phyloP scores from a whole-genome alignment of 2,888 invertebrate species.

The Tetramorium bicarinatum region DNA sequence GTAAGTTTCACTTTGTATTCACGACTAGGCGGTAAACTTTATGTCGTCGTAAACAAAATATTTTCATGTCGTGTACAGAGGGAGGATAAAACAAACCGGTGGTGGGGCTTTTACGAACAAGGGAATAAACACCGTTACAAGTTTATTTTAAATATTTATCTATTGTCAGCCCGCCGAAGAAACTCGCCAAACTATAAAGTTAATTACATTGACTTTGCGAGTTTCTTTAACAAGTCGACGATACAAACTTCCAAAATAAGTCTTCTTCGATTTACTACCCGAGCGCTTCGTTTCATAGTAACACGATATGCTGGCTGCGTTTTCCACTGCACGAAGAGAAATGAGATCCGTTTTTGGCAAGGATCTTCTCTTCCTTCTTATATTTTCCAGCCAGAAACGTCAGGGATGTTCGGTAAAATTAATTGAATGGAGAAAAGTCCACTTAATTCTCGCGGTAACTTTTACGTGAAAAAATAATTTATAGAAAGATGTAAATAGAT shows the following conservation, averaged over 20 bases:
- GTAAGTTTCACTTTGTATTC: conserved; percentile 24
- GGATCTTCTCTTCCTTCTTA: background rate
- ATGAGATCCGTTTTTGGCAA: conserved; percentile 20
- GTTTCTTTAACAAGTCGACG: conserved; percentile 24
- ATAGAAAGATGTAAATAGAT: background rate
- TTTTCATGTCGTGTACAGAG: conserved; percentile 7
- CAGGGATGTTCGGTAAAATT: conserved; percentile 1
- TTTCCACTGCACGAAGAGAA: conserved; percentile 9
- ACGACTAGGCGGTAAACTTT: background rate
- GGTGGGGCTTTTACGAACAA: conserved; percentile 5
- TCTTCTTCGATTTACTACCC: conserved; percentile 19
- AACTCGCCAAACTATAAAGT: conserved; percentile 11
- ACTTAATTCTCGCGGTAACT: background rate
- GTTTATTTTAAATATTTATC: conserved; percentile 42
- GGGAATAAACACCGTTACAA: background rate
- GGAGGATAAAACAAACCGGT: conserved; percentile 4
- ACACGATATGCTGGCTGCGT: conserved; percentile 9
- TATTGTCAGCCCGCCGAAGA: conserved; percentile 33
- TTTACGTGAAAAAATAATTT: background rate
- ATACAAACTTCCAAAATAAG: conserved; percentile 33
- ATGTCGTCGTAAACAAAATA: conserved; percentile 40
- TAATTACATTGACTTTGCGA: conserved; percentile 35
- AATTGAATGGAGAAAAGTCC: background rate
- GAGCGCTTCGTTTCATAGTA: conserved; percentile 27
- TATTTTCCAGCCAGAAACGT: background rate